These are phyloP conservation scores for Brachirus orientalis DNA, from an alignment of 2,113 vertebrate species.

Conservation along the genomic window DNA sequence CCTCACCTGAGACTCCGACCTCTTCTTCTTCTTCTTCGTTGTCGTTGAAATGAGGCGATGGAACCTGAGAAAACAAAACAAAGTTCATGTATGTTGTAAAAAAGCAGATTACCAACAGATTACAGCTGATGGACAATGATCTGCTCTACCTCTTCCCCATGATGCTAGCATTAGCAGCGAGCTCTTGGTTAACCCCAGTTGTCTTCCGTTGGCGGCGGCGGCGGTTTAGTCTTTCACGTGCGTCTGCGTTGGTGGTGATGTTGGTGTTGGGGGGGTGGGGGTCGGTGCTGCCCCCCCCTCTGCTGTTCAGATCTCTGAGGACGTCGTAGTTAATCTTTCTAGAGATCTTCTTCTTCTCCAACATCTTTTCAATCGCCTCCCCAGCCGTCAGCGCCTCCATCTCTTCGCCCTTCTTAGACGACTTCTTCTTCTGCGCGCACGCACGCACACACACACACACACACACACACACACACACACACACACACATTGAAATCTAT, in stretches of 20 bases:
- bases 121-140: neutral
- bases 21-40: slow-evolving; percentile 66
- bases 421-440: slow-evolving; percentile 89
- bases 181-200: slow-evolving; percentile 53
- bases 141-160: slow-evolving; percentile 85
- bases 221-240: slow-evolving; percentile 79
- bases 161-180: slow-evolving; percentile 77
- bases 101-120: neutral
- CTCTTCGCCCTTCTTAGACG: slow-evolving; percentile 84
- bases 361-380: slow-evolving; percentile 97
- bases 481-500: too few relatives aligned
- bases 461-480: too few relatives aligned
- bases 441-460: neutral
- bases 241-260: slow-evolving; percentile 4
- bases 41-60: slow-evolving; percentile 73
- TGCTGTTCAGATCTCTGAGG: slow-evolving; percentile 90
- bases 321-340: slow-evolving; percentile 99
- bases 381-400: slow-evolving; percentile 90
- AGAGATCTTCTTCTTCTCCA: slow-evolving; percentile 98
- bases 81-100: too few relatives aligned
- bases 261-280: neutral
- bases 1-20: slow-evolving; percentile 51
- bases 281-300: slow-evolving; percentile 69
- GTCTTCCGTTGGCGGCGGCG: slow-evolving; percentile 83
- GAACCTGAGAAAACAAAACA: slow-evolving; percentile 61